Conservation (phyloP, 1,140 invertebrate genomes). For the Brachionus angularis region DNA sequence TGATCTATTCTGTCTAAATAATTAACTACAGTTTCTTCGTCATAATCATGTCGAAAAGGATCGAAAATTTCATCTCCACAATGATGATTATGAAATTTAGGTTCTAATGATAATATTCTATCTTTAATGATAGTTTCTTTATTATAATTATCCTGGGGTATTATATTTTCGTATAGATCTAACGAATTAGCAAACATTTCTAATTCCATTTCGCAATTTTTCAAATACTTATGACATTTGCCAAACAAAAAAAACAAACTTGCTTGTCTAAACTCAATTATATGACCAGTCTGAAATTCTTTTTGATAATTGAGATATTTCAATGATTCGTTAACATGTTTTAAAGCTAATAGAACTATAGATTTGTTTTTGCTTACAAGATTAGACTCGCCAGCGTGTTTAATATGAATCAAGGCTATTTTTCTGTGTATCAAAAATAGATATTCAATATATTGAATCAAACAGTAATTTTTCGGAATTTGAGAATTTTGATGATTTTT, state of each 20-base stretch:
- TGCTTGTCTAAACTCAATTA: constrained; percentile 25
- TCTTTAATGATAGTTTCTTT: background rate
- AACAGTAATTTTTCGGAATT: background rate
- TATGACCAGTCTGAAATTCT: constrained; percentile 20
- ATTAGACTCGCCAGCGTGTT: constrained; percentile 3
- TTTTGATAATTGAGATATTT: constrained; percentile 13
- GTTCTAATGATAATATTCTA: background rate
- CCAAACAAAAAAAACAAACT: constrained; percentile 30
- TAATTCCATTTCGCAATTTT: constrained; percentile 40
- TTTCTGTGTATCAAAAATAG: constrained; percentile 39
- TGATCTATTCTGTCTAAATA: background rate
- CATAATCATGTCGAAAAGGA: constrained; percentile 28
- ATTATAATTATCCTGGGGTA: background rate
- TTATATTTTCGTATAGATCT: constrained; percentile 31
- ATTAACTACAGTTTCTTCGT: constrained; percentile 15
- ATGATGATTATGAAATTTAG: no score
- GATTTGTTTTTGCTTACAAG: background rate
- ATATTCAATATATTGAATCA: constrained; percentile 38
- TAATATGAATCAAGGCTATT: constrained; percentile 39
- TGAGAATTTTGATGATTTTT: background rate
- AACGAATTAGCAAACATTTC: constrained; percentile 43
- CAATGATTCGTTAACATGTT: constrained; percentile 35
- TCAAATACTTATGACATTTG: constrained; percentile 40
- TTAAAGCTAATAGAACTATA: constrained; percentile 35
- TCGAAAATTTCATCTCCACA: background rate